Evolutionary conservation across 2,888 invertebrate species (phyloP).

Genomic region (Meloe dianella): DNA sequence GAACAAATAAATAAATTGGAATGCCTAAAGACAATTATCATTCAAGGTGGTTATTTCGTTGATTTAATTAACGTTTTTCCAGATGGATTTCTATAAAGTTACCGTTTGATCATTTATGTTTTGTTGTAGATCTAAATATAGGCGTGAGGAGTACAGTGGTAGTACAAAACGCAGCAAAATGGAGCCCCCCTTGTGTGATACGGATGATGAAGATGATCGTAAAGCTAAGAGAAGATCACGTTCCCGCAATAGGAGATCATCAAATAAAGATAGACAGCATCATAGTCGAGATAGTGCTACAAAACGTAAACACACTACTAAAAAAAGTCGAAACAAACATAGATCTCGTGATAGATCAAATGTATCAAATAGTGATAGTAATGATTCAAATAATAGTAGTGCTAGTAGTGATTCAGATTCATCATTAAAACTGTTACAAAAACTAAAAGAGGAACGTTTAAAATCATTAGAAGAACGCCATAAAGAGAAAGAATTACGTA

Average conservation of each 20-base stretch:
- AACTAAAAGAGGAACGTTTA: slow-evolving; percentile 74
- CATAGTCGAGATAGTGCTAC: neutral
- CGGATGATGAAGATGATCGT: neutral
- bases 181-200: neutral
- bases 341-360: neutral
- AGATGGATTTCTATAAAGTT: neutral
- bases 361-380: neutral
- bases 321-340: neutral
- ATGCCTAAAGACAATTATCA: neutral
- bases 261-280: neutral
- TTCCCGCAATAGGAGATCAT: neutral
- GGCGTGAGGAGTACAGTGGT: neutral
- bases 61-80: too few relatives aligned
- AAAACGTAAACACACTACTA: neutral
- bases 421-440: slow-evolving; percentile 70
- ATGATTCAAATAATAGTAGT: slow-evolving; percentile 30
- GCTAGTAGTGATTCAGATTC: slow-evolving; percentile 53
- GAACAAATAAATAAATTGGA: neutral
- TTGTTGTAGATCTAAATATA: neutral
- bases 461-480: slow-evolving; percentile 70
- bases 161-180: neutral
- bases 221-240: neutral
- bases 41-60: neutral
- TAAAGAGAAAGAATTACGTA: slow-evolving; percentile 75
- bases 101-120: neutral